These are phyloP conservation scores for Blennius ocellaris DNA, from an alignment of 2,113 vertebrate genomes.

Conservation along the genomic window DNA sequence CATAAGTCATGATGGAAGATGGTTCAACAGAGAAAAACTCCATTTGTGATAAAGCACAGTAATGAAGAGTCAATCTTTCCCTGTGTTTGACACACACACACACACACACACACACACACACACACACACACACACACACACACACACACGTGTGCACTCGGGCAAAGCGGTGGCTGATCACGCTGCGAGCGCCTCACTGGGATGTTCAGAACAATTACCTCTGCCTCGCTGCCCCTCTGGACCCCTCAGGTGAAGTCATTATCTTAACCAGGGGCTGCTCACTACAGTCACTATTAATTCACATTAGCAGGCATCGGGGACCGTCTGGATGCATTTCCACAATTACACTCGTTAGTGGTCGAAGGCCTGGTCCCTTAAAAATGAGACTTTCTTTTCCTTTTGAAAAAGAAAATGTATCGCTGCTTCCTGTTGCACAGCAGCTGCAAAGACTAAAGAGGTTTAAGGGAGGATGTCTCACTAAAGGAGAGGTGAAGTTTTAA, in stretches of 20 bases:
- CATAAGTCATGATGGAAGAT: too few relatives aligned
- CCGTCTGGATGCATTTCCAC: conserved; percentile 36
- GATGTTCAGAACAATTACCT: conserved; percentile 80
- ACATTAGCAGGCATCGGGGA: conserved; percentile 60
- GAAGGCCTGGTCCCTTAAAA: conserved; percentile 8
- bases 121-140: conserved; percentile 3
- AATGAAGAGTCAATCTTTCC: conserved; percentile 23
- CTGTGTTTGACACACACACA: conserved; percentile 1
- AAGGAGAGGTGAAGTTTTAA: conserved; percentile 16
- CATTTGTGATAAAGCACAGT: conserved; percentile 2
- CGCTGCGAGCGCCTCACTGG: conserved; percentile 72
- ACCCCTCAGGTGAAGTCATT: conserved; percentile 80
- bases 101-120: not conserved
- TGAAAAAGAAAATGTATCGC: not conserved
- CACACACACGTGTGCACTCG: conserved; percentile 6
- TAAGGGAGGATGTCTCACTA: not conserved
- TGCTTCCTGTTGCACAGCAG: not conserved
- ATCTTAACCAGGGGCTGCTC: conserved; percentile 70
- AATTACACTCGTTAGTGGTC: conserved; percentile 53
- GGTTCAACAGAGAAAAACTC: not conserved
- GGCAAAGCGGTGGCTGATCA: conserved; percentile 41
- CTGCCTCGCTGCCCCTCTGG: conserved; percentile 68
- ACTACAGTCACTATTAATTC: conserved; percentile 69
- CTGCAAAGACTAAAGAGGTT: not conserved
- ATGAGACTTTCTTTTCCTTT: conserved; percentile 13